Evolutionary conservation across 2,888 invertebrate genomes (phyloP).

Genomic region (Ormyrus pomaceus): DNA sequence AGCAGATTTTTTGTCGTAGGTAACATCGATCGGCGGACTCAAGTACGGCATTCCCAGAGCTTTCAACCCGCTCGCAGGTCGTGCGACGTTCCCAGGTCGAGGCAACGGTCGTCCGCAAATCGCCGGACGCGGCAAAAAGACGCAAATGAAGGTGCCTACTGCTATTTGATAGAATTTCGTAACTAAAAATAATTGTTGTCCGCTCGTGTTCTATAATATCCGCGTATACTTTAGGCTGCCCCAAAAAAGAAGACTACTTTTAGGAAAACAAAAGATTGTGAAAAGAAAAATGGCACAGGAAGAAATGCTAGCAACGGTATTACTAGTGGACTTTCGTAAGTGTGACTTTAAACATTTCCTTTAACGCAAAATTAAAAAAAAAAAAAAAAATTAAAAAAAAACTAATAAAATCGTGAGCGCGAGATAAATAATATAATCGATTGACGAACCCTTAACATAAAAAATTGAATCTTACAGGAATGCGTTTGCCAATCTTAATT

Average conservation of each 20-base stretch:
- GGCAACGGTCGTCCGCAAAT: slow-evolving; percentile 66
- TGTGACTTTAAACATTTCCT: slow-evolving; percentile 49
- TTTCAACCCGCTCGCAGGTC: slow-evolving; percentile 64
- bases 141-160: slow-evolving; percentile 71
- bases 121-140: slow-evolving; percentile 71
- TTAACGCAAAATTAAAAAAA: slow-evolving; percentile 23
- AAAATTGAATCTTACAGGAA: slow-evolving; percentile 61
- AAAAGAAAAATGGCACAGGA: slow-evolving; percentile 68
- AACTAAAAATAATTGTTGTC: slow-evolving; percentile 40
- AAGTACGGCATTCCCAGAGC: slow-evolving; percentile 70
- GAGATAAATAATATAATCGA: neutral
- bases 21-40: slow-evolving; percentile 74
- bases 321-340: slow-evolving; percentile 70
- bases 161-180: slow-evolving; percentile 54
- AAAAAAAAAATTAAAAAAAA: slow-evolving; percentile 23
- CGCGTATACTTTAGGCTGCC: slow-evolving; percentile 66
- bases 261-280: slow-evolving; percentile 70
- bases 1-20: slow-evolving; percentile 62
- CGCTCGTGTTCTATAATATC: slow-evolving; percentile 53
- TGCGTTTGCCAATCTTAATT: slow-evolving; percentile 61
- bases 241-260: slow-evolving; percentile 70
- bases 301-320: slow-evolving; percentile 70
- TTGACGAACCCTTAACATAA: slow-evolving; percentile 25
- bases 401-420: slow-evolving; percentile 22
- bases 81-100: slow-evolving; percentile 71